Evolutionary conservation across 2,797 vertebrate genomes (phyloP).

Genomic region (Apodemus agrarius): DNA sequence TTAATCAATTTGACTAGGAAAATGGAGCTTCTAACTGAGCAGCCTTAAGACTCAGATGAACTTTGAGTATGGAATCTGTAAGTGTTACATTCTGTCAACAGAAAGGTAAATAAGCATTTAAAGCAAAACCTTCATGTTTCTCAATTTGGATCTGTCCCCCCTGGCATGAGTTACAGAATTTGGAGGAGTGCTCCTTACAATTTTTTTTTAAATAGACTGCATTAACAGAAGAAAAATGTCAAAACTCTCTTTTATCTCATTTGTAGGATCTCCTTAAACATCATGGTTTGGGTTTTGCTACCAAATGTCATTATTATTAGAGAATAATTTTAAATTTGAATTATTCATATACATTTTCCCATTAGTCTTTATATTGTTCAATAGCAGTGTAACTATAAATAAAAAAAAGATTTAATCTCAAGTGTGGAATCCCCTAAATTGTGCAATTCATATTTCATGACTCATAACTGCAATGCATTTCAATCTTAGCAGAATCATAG

Average conservation of each 20-base stretch:
- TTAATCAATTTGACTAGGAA: background rate
- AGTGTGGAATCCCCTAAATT: background rate
- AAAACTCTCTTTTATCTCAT: background rate
- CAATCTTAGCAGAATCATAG: background rate
- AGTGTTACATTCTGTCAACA: background rate
- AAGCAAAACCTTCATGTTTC: background rate
- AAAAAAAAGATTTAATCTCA: slow-evolving; percentile 19
- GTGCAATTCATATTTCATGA: background rate
- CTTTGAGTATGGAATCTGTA: background rate
- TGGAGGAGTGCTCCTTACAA: background rate
- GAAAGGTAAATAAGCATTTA: background rate
- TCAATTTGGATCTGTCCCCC: background rate
- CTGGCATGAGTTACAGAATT: background rate
- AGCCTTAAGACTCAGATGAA: background rate
- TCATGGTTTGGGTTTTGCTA: background rate
- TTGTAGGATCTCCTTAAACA: background rate
- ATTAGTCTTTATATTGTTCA: slow-evolving; percentile 35
- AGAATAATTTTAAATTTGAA: slow-evolving; percentile 20
- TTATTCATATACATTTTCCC: slow-evolving; percentile 16
- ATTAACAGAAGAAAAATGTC: background rate
- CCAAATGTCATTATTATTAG: slow-evolving; percentile 30
- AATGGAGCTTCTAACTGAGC: slow-evolving; percentile 19
- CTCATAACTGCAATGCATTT: background rate
- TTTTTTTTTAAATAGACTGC: background rate
- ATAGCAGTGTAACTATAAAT: slow-evolving; percentile 33